Evolutionary conservation across 2,797 vertebrate species (phyloP), one percentile per base, ranked within the genome.

Genomic region (Muscicapa comitata): DNA sequence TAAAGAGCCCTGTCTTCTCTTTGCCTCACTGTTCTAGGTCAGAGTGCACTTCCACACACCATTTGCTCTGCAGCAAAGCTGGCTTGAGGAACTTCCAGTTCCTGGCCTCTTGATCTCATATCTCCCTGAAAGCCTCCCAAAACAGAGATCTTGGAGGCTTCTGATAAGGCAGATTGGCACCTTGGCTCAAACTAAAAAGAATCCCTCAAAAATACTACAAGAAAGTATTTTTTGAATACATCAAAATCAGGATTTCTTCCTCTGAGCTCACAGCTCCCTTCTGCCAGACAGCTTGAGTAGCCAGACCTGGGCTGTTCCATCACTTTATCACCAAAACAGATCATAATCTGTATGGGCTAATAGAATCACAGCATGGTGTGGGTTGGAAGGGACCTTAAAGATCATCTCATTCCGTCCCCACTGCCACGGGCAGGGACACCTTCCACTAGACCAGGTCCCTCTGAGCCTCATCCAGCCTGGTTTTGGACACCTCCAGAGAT

Each of bases 331-430:
- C 24, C 33, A 33, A 59, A 42, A 51, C 13, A 66, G 19, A 45
- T 40, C 26, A 28, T 7, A 50, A 50, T 17, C 48, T 50, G 48
- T 24, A 45, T 17, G 26, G 51, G 33, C 20, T 18, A 23, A 63
- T 0, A 78, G 35, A 86, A 45, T 66, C 68, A 66, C 59, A 88
- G 38, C 13, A 21, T 16, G 6, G 19, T 29, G 6, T 29, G 51
- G 24, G 7, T 25, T 80, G 53, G 59, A 79, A 65, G 38, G 9
- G 24, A 51, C 59, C 23, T 66, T 40, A 51, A 65, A 58, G 11
- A 33, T 25, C 51, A 43, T 13, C 33, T 29, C 3, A 0, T 53
- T 45, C 68, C 33, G 51, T 5, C 4, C 29, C 37, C 1, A 1
- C 45, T 45, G 33, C 28, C 33, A 45, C 13, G 38, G 43, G 28